Percentiles rank a stretch among this genome's conserved stretches.
Evolutionary conservation across 1,140 invertebrate genomes (phyloP).

Genomic region (Araneus ventricosus): DNA sequence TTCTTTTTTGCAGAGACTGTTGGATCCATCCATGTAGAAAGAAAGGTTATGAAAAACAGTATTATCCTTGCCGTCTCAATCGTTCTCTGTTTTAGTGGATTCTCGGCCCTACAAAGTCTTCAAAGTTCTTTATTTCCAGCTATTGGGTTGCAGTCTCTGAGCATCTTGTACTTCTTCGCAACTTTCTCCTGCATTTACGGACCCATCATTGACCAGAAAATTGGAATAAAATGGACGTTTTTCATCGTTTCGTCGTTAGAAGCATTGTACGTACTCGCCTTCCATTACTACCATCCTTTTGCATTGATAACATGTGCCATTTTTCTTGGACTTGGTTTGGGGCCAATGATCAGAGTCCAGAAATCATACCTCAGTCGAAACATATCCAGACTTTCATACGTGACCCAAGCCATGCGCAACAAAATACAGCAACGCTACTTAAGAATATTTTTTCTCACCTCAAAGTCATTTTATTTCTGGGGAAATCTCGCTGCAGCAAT

Average conservation of each 20-base stretch:
- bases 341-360: conserved; percentile 69
- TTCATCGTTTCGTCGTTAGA: conserved; percentile 6
- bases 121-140: conserved; percentile 74
- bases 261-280: conserved; percentile 67
- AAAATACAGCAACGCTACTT: conserved; percentile 75
- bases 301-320: conserved; percentile 50
- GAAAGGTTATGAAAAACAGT: conserved; percentile 69
- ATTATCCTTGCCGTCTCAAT: conserved; percentile 74
- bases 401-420: conserved; percentile 67
- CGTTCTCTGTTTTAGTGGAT: conserved; percentile 70
- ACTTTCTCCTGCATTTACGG: conserved; percentile 71
- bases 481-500: conserved; percentile 63
- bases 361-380: conserved; percentile 72
- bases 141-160: conserved; percentile 64
- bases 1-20: conserved; percentile 12
- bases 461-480: conserved; percentile 71
- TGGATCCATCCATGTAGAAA: conserved; percentile 67
- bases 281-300: conserved; percentile 68
- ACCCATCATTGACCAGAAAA: conserved; percentile 71
- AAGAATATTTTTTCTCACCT: conserved; percentile 68
- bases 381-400: conserved; percentile 66
- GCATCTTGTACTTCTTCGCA: conserved; percentile 65
- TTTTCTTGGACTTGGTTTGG: conserved; percentile 67
- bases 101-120: conserved; percentile 70
- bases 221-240: conserved; percentile 74